Evolutionary conservation across 2,888 invertebrate genomes (phyloP).

Genomic region (Harpalus rubripes): DNA sequence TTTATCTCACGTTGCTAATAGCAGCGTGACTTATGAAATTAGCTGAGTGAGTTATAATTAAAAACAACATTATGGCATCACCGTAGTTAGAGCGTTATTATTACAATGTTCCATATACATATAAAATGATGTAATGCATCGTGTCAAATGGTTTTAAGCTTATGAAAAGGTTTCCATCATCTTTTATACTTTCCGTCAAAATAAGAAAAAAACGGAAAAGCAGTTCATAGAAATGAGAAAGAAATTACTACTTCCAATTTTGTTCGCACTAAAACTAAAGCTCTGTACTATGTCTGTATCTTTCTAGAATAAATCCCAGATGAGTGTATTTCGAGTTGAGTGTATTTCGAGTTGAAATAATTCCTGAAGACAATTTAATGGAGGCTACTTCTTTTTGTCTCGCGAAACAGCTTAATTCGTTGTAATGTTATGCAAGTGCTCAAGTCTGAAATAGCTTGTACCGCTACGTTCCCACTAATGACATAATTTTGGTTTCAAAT

Average conservation of each 20-base stretch:
- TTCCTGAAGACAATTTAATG: conserved; percentile 33
- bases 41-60: too few species aligned
- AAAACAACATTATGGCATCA: too few species aligned
- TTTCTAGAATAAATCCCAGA: not conserved
- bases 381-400: conserved; percentile 35
- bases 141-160: too few species aligned
- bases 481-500: conserved; percentile 55
- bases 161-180: too few species aligned
- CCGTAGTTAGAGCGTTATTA: too few species aligned
- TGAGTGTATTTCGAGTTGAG: not conserved
- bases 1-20: too few species aligned
- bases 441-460: conserved; percentile 30
- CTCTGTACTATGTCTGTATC: not conserved
- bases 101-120: too few species aligned
- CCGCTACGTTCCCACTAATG: conserved; percentile 43
- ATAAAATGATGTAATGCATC: too few species aligned
- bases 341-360: conserved; percentile 11
- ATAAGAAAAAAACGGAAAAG: too few species aligned
- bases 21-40: too few species aligned
- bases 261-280: not conserved
- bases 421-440: conserved; percentile 46
- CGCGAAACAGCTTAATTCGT: conserved; percentile 22
- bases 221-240: too few species aligned
- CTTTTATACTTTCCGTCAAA: too few species aligned
- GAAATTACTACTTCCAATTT: not conserved